Evolutionary conservation across 2,888 invertebrate genomes (phyloP).

Genomic region (Gibbula magus): DNA sequence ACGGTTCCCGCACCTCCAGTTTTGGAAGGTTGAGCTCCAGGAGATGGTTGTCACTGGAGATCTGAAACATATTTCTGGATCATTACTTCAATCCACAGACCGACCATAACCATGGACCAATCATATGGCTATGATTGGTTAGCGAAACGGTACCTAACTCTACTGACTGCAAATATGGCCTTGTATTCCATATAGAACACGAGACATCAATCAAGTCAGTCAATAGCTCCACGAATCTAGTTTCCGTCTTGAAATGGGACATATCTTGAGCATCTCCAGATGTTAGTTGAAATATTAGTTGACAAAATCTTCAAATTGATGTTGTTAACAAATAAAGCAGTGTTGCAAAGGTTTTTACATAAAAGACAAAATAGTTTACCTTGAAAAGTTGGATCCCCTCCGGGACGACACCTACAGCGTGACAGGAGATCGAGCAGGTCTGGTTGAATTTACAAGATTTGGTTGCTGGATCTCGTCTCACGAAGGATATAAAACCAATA

Average conservation of each 20-base stretch:
- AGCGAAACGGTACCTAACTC: too few relatives aligned
- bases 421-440: slow-evolving; percentile 16
- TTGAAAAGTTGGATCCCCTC: neutral
- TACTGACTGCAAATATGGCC: too few relatives aligned
- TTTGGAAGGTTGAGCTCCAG: neutral
- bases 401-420: slow-evolving; percentile 7
- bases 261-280: too few relatives aligned
- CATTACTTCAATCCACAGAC: neutral
- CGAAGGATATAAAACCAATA: slow-evolving; percentile 2
- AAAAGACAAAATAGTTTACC: neutral
- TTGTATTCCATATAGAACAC: too few relatives aligned
- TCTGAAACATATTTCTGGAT: neutral
- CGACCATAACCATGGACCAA: neutral
- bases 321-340: too few relatives aligned
- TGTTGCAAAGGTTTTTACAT: too few relatives aligned
- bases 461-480: neutral
- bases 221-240: too few relatives aligned
- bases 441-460: neutral
- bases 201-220: too few relatives aligned
- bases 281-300: too few relatives aligned
- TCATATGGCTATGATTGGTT: too few relatives aligned
- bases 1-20: slow-evolving; percentile 22
- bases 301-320: too few relatives aligned
- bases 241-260: too few relatives aligned
- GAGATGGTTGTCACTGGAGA: neutral